Conservation (phyloP, 1,140 invertebrate genomes). For the Drosophila mauritiana region DNA sequence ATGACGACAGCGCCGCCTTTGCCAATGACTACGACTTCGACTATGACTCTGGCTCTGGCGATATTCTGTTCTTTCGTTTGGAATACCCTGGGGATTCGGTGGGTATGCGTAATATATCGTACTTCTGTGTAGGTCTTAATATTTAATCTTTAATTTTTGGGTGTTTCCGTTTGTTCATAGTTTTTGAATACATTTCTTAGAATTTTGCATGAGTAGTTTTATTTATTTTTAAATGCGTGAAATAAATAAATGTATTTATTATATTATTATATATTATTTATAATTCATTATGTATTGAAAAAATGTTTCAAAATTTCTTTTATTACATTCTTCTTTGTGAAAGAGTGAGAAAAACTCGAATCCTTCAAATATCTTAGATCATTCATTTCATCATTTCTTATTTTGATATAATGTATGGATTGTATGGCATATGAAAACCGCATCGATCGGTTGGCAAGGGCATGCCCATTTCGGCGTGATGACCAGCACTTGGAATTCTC, state of each 20-base stretch:
- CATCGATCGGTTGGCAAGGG: constrained; percentile 22
- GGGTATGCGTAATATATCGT: neutral
- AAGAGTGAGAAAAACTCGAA: too few species aligned
- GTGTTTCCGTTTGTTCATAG: neutral
- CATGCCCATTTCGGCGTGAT: constrained; percentile 13
- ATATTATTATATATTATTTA: too few species aligned
- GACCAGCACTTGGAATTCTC: constrained; percentile 7
- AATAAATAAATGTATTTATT: too few species aligned
- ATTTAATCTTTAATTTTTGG: neutral
- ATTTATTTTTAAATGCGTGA: neutral
- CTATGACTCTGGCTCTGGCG: constrained; percentile 32
- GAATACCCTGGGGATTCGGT: constrained; percentile 29
- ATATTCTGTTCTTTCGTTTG: constrained; percentile 32
- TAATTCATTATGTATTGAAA: too few species aligned
- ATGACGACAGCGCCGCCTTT: constrained; percentile 38
- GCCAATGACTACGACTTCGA: constrained; percentile 11
- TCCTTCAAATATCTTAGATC: too few species aligned
- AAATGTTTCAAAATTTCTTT: too few species aligned
- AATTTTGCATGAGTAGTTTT: too few species aligned
- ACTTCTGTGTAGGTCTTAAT: too few species aligned
- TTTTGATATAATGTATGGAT: neutral
- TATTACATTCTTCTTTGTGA: too few species aligned
- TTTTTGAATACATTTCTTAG: neutral
- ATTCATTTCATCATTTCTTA: too few species aligned
- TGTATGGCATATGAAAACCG: neutral